These are phyloP conservation scores for Ceryle rudis DNA, from an alignment of 2,797 vertebrate species.

Conservation along the genomic window DNA sequence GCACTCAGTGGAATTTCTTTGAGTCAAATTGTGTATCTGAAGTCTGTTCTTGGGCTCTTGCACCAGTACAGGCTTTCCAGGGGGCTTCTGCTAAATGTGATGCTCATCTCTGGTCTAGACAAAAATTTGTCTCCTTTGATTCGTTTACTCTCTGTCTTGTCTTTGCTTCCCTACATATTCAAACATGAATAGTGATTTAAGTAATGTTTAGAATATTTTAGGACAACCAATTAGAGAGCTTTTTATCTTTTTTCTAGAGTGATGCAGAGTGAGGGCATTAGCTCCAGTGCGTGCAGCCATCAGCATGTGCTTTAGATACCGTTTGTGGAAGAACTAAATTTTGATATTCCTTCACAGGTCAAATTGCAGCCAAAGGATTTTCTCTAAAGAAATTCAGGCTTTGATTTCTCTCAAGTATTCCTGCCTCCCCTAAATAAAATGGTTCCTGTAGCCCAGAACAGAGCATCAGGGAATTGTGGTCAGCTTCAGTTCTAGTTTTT, in stretches of 20 bases:
- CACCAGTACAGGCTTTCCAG: background rate
- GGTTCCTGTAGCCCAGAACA: background rate
- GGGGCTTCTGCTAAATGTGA: background rate
- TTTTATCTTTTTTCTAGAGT: background rate
- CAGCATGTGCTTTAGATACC: background rate
- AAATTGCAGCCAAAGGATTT: background rate
- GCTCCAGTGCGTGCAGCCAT: background rate
- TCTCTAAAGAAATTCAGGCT: background rate
- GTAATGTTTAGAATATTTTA: background rate
- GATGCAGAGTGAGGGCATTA: background rate
- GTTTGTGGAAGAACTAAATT: background rate
- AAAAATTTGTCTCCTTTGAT: background rate
- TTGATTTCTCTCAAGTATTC: background rate
- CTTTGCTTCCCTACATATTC: background rate
- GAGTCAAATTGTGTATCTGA: background rate
- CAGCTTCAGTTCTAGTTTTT: background rate
- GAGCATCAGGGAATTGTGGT: background rate
- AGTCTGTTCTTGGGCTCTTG: background rate
- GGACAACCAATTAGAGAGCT: background rate
- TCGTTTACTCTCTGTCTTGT: background rate
- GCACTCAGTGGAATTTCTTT: background rate
- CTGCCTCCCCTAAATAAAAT: background rate
- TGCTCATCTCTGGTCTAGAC: background rate
- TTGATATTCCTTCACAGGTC: background rate
- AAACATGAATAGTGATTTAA: background rate